Conservation (phyloP, 2,888 invertebrate species). For the Archaeoteleia sp. region DNA sequence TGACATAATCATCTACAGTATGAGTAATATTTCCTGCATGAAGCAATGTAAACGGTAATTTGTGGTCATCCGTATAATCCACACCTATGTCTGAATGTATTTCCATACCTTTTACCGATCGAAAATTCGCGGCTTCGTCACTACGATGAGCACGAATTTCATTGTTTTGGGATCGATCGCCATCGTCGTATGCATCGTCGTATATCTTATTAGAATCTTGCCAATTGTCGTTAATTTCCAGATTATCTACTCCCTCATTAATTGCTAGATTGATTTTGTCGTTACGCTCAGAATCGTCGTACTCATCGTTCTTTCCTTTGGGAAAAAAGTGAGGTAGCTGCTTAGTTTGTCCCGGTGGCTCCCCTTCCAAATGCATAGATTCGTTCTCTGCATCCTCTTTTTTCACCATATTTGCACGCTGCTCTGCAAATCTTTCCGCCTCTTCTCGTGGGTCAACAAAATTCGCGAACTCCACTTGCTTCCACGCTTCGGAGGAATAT, state of each 20-base stretch:
- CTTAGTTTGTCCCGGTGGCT: conserved; percentile 10
- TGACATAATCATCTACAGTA: conserved; percentile 38
- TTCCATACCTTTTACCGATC: conserved; percentile 54
- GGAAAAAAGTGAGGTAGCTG: conserved; percentile 22
- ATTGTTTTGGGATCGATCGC: conserved; percentile 47
- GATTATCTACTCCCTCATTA: conserved; percentile 32
- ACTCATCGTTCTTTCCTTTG: conserved; percentile 41
- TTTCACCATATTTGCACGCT: conserved; percentile 54
- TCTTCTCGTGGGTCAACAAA: conserved; percentile 76
- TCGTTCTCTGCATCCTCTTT: conserved; percentile 4
- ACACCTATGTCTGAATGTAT: conserved; percentile 64
- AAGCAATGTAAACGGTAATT: too few relatives aligned
- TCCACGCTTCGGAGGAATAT: conserved; percentile 79
- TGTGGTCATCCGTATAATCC: conserved; percentile 65
- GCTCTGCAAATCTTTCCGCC: conserved; percentile 72
- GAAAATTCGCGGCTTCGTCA: conserved; percentile 28
- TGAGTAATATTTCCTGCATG: too few relatives aligned
- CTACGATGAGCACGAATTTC: conserved; percentile 66
- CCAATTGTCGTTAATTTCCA: conserved; percentile 29
- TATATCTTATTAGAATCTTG: conserved; percentile 60
- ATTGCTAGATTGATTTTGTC: conserved; percentile 48
- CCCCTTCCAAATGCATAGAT: neutral
- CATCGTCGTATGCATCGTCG: conserved; percentile 62
- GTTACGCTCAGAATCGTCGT: conserved; percentile 45
- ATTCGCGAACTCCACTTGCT: conserved; percentile 71